phyloP scores from a whole-genome alignment of 2,797 vertebrate genomes.

The Arrhamphus sclerolepis region DNA sequence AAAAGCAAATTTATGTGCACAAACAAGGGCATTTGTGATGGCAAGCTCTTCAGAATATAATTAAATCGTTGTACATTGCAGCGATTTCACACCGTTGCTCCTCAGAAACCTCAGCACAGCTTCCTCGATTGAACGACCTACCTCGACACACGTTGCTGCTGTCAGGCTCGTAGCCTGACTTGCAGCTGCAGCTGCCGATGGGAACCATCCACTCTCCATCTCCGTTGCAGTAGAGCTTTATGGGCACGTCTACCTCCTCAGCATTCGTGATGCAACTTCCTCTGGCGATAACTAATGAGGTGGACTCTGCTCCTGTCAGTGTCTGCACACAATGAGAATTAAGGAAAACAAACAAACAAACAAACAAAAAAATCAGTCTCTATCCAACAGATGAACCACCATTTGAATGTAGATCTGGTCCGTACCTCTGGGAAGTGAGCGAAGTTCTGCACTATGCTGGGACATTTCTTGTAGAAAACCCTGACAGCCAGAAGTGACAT shows the following conservation, averaged over 20 bases:
- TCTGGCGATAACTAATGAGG: conserved; percentile 94
- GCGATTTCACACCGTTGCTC: conserved; percentile 2
- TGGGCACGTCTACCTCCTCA: conserved; percentile 94
- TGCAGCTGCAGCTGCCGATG: conserved; percentile 96
- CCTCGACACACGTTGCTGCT: conserved; percentile 92
- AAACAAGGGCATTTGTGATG: conserved; percentile 9
- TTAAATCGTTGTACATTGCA: conserved; percentile 1
- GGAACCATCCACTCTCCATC: conserved; percentile 99
- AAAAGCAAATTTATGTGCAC: conserved; percentile 12
- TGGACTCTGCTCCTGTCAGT: conserved; percentile 94
- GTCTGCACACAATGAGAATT: conserved; percentile 72
- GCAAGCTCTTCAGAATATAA: conserved; percentile 21
- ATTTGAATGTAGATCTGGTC: neutral
- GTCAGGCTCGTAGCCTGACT: conserved; percentile 92
- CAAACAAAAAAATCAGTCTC: too few relatives aligned
- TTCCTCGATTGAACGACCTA: conserved; percentile 71
- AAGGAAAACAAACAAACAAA: neutral
- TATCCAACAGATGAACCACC: neutral
- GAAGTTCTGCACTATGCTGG: conserved; percentile 94
- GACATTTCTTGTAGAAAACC: conserved; percentile 98
- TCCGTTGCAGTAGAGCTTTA: conserved; percentile 97
- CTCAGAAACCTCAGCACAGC: neutral
- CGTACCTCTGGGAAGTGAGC: conserved; percentile 91
- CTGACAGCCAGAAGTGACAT: conserved; percentile 97
- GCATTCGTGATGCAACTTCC: conserved; percentile 94